Evolutionary conservation across 2,113 vertebrate genomes (phyloP).

Genomic region (Scopus umbretta): DNA sequence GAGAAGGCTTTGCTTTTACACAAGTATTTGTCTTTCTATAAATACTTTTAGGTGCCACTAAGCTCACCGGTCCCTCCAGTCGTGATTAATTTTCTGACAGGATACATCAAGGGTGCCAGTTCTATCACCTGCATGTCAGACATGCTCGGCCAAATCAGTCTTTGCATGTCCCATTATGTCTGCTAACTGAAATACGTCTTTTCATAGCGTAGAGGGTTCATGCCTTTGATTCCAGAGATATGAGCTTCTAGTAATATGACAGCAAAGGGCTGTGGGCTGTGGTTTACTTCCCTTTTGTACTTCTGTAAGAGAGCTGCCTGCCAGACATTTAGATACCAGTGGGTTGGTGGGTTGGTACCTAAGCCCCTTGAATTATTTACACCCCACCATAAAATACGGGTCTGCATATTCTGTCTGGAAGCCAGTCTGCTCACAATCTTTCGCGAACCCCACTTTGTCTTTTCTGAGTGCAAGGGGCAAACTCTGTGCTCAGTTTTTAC

Average conservation of each 20-base stretch:
- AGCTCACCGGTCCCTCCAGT: neutral
- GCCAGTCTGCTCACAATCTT: neutral
- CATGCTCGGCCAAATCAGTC: neutral
- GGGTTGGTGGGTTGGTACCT: neutral
- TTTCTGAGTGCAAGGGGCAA: neutral
- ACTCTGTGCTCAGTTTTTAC: neutral
- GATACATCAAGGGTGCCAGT: neutral
- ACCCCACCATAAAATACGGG: neutral
- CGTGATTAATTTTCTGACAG: neutral
- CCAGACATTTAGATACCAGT: neutral
- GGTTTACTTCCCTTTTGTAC: neutral
- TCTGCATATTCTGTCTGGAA: neutral
- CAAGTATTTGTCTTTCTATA: neutral
- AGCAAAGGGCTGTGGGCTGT: neutral
- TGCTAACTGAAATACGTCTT: neutral
- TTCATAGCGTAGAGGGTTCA: accelerated
- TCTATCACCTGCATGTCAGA: neutral
- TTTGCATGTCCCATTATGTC: neutral
- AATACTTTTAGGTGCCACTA: neutral
- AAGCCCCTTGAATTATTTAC: neutral
- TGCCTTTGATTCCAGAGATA: neutral
- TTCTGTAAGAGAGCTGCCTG: neutral
- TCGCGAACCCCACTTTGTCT: neutral
- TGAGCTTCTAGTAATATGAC: neutral
- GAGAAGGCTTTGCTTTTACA: neutral